Evolutionary conservation across 1,140 invertebrate genomes (phyloP).

Genomic region (Leptopilina clavipes): DNA sequence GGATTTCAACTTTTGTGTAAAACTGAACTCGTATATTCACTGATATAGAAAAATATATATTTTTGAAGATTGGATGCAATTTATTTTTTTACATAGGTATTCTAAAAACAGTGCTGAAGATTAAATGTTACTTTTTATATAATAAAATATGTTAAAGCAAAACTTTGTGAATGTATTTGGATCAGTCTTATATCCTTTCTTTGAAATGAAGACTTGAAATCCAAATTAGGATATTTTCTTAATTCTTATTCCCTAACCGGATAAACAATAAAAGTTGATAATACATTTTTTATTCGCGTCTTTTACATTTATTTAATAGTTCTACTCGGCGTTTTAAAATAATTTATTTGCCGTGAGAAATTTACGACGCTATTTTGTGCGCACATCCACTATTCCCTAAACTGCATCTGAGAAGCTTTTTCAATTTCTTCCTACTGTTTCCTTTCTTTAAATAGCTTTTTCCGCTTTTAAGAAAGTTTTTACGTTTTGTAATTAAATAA

Average conservation of each 20-base stretch:
- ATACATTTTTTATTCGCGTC: background rate
- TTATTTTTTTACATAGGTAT: background rate
- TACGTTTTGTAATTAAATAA: background rate
- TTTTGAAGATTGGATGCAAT: background rate
- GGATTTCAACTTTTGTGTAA: background rate
- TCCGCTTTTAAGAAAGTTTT: background rate
- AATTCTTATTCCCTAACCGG: too few relatives aligned
- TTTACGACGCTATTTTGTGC: conserved; percentile 15
- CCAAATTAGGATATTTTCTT: too few relatives aligned
- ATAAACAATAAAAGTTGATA: background rate
- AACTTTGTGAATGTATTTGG: too few relatives aligned
- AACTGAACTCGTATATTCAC: background rate
- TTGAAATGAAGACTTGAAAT: too few relatives aligned
- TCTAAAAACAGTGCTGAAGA: too few relatives aligned
- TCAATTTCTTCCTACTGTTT: background rate
- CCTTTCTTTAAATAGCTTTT: background rate
- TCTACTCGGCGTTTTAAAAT: background rate
- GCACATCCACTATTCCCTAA: conserved; percentile 9
- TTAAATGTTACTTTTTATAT: too few relatives aligned
- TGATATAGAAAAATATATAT: conserved; percentile 5
- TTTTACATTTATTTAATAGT: background rate
- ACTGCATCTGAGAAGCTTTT: conserved; percentile 1
- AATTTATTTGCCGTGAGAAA: background rate
- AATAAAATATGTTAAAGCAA: too few relatives aligned
- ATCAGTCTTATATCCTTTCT: too few relatives aligned